Evolutionary conservation across 2,888 invertebrate species (phyloP).

Genomic region (Germaria angustata): DNA sequence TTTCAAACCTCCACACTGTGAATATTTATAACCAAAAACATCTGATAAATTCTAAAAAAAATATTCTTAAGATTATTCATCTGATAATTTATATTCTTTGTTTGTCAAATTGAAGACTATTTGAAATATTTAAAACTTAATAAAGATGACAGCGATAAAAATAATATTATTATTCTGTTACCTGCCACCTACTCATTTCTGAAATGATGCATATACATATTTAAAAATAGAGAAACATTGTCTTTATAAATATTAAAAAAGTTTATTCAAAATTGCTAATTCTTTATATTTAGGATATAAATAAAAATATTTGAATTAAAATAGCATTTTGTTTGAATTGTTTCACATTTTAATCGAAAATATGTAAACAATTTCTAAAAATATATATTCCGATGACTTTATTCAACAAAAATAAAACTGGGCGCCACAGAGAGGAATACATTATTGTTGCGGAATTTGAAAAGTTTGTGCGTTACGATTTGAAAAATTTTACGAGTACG

Average conservation of each 20-base stretch:
- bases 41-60: conserved; percentile 2
- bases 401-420: conserved; percentile 26
- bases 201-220: conserved; percentile 29
- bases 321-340: conserved; percentile 26
- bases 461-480: conserved; percentile 26
- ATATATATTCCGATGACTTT: conserved; percentile 45
- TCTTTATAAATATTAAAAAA: conserved; percentile 13
- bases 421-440: conserved; percentile 18
- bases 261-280: conserved; percentile 4
- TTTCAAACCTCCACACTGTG: background rate
- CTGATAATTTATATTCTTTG: background rate
- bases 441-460: conserved; percentile 44
- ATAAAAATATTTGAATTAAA: conserved; percentile 1
- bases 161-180: conserved; percentile 12
- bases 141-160: conserved; percentile 41
- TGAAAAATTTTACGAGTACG: background rate
- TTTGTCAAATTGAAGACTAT: conserved; percentile 33
- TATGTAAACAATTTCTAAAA: conserved; percentile 59
- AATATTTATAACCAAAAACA: background rate
- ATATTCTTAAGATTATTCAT: background rate
- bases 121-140: conserved; percentile 36
- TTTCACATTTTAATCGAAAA: conserved; percentile 21
- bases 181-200: conserved; percentile 36
- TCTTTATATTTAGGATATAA: background rate
- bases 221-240: conserved; percentile 39